Conservation (phyloP, 2,888 invertebrate species). For the Cephus pygmeus region DNA sequence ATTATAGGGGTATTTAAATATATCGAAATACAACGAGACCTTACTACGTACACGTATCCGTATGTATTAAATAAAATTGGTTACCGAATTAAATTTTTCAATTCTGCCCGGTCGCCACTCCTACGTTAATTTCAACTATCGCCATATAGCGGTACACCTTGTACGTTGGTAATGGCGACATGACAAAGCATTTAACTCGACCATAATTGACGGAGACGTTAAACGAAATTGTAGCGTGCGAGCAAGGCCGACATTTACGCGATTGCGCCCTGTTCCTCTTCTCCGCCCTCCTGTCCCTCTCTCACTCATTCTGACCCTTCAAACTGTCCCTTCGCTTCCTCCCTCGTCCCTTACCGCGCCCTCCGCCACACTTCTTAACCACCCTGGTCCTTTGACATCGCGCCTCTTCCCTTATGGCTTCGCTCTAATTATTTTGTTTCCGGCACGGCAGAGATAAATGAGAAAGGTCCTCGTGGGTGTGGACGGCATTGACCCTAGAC, state of each 20-base stretch:
- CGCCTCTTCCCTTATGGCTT: slow-evolving; percentile 9
- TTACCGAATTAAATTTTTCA: no score
- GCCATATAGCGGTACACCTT: no score
- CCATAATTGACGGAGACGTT: slow-evolving; percentile 34
- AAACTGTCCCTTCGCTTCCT: no score
- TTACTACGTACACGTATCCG: no score
- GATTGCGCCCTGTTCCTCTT: slow-evolving; percentile 35
- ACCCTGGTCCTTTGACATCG: slow-evolving; percentile 24
- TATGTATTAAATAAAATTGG: no score
- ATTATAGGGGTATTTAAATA: no score
- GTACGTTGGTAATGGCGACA: neutral
- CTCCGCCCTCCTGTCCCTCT: neutral
- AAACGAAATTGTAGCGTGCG: slow-evolving; percentile 37
- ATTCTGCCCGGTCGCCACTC: no score
- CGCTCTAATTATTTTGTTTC: slow-evolving; percentile 50
- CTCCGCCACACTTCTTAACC: no score
- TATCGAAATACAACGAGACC: no score
- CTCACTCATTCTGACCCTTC: no score
- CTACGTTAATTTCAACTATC: no score
- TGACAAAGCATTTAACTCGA: slow-evolving; percentile 22
- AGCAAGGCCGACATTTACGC: slow-evolving; percentile 34
- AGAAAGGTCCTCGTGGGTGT: neutral
- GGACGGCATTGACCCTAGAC: no score
- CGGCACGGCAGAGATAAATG: slow-evolving; percentile 44
- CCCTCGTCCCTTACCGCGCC: slow-evolving; percentile 20